Evolutionary conservation across 2,888 invertebrate genomes (phyloP), one percentile per base, ranked within the genome.

Genomic region (Caenorhabditis japonica): DNA sequence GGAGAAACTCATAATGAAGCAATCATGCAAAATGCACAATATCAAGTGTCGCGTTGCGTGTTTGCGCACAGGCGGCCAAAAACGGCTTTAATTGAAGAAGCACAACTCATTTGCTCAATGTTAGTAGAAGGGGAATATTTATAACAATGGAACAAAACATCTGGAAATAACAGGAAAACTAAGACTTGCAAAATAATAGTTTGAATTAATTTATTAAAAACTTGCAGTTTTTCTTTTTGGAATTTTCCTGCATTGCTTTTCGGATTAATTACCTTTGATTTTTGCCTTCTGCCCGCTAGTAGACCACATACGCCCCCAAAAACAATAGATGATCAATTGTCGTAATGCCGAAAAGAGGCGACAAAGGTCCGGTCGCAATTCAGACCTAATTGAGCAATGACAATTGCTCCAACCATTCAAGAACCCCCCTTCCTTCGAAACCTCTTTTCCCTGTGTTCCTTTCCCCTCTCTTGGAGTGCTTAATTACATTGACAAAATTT

Each of bases 351-450:
- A 66, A 72, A 55, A 60, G 55, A 49, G 59, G 41, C 52, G 56
- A 41, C 58, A 62, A 62, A 56, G 64, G 49, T 64, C 55, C 64
- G 64, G 52, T 44, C 59, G 47, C 72, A 64, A 72, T 72, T 72
- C 59, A 72, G 72, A 47, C 33, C 74, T 73, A 73, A 73, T 73
- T 73, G 73, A 73, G 73, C 73, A 66, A 60, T 66, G 66, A 73
- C 73, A 73, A 73, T 66, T 66, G 68, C 46, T 62, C 36, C 19
- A 12, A 10, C 27, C 39, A 41, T 44, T 46, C 15, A 38, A 51
- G 44, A 38, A 38, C 10, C 21, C 1, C 44, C 21, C 15, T 34
- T 52, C 46, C 59, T 70, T 71, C 49, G 61, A 70, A 51, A 61
- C 44, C 61, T 52, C 55, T 27, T 23, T 34, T 39, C 12, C 25